Base-by-base conservation (phyloP, 2,797 vertebrate genomes). In the Botia kubotai region DNA sequence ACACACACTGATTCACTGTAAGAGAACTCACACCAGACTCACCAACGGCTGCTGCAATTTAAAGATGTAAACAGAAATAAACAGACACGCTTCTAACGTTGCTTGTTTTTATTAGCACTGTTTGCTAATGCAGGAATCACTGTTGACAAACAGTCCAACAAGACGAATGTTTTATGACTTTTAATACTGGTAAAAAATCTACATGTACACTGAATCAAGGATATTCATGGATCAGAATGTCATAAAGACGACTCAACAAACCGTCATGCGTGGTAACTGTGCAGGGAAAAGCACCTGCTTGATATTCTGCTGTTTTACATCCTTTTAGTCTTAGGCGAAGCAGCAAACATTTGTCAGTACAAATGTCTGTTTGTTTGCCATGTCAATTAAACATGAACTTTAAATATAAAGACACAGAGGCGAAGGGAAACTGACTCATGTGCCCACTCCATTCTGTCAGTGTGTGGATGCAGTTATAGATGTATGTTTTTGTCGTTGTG, bases 301-400 rank as follows among this genome's bases (percentile, higher is more conserved):
- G 6, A 11, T 19, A 2, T 11, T 57, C n/a, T 10, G n/a, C 55
- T 57, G 29, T 29, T 29, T 29, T 29, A 29, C 29, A 29, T 29
- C 29, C 4, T 2, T 4, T 29, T 50, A 2, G 46, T 11, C 46
- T 50, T 12, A 13, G 11, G 11, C 48, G 16, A 63, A 68, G 2
- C 5, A 10, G 5, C 13, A 21, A 43, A 70, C 46, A 50, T 23
- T 19, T 23, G 6, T 0, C 19, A 68, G 11, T 48, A 5, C 50
- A 72, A 57, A 72, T 26, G 57, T 48, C 26, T 33, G 46, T 23
- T 17, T 29, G 55, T 74, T 48, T n/a, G 72, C 26, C 58, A 50
- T n/a, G 72, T n/a, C 58, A 50, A 29, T 65, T 52, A 75, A 26
- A 52, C 58, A 19, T 21, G 43, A 33, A 33, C 33, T 33, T 63